Evolutionary conservation across 2,113 vertebrate species (phyloP).

Genomic region (Callorhinus ursinus): DNA sequence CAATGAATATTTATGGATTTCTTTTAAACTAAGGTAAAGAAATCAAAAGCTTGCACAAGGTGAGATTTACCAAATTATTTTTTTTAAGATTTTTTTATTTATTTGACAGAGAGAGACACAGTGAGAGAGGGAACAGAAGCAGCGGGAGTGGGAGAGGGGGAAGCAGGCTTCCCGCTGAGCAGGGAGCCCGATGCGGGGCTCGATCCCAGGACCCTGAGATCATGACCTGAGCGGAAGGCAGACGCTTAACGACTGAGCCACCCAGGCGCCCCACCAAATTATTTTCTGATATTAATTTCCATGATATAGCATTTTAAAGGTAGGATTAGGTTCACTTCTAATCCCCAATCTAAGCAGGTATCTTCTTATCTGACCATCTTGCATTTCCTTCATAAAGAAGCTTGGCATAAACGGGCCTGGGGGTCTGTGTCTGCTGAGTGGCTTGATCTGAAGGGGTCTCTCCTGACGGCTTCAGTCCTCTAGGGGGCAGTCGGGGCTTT

Average conservation of each 20-base stretch:
- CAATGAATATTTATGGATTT: neutral
- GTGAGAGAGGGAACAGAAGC: too few relatives aligned
- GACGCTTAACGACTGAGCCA: too few relatives aligned
- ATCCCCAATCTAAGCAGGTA: fast-evolving
- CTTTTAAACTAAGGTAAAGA: neutral
- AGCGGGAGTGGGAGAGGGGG: too few relatives aligned
- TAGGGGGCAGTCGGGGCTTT: neutral
- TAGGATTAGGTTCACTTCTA: neutral
- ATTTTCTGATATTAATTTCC: neutral
- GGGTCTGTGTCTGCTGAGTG: neutral
- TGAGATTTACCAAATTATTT: neutral
- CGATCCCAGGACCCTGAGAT: too few relatives aligned
- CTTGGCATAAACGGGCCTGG: neutral
- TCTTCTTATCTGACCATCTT: neutral
- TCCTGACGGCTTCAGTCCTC: neutral
- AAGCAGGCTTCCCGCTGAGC: too few relatives aligned
- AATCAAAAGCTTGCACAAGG: neutral
- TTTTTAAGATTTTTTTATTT: too few relatives aligned
- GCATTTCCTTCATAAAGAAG: neutral
- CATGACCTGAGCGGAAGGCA: too few relatives aligned
- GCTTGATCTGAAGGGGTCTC: neutral
- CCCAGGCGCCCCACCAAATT: neutral
- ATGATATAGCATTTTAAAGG: neutral
- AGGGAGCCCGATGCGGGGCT: too few relatives aligned
- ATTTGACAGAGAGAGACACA: too few relatives aligned